Conservation (phyloP, 2,888 invertebrate genomes). For the Cryptus armator region DNA sequence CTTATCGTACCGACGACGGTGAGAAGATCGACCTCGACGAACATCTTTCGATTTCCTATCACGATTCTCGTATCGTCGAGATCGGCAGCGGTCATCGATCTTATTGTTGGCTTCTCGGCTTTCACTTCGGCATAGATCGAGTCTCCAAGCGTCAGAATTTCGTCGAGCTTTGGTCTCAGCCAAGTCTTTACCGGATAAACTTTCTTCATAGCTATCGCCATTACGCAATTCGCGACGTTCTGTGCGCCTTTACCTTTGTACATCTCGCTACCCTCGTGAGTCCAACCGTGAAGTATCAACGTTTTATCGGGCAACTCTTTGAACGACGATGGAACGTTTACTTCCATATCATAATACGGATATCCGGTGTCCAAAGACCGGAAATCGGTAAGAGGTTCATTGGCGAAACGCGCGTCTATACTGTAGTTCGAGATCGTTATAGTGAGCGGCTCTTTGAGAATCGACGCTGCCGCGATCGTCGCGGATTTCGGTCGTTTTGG, state of each 20-base stretch:
- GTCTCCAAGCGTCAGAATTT: constrained; percentile 78
- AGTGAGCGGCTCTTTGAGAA: constrained; percentile 74
- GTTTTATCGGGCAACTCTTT: constrained; percentile 70
- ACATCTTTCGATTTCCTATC: constrained; percentile 73
- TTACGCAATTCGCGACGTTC: constrained; percentile 78
- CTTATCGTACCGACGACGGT: constrained; percentile 79
- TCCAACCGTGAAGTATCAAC: constrained; percentile 80
- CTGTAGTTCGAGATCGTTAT: constrained; percentile 79
- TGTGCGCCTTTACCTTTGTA: constrained; percentile 80
- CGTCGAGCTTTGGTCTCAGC: constrained; percentile 78
- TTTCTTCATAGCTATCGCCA: constrained; percentile 78
- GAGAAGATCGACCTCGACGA: constrained; percentile 79
- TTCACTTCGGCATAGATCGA: constrained; percentile 72
- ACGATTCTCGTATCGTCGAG: constrained; percentile 74
- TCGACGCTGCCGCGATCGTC: constrained; percentile 26
- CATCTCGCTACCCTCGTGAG: constrained; percentile 76
- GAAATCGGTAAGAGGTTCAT: constrained; percentile 74
- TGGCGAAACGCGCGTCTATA: constrained; percentile 76
- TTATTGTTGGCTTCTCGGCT: constrained; percentile 74
- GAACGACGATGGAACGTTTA: constrained; percentile 80
- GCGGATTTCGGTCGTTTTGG: constrained; percentile 64
- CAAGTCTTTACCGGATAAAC: constrained; percentile 79
- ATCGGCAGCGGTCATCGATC: constrained; percentile 77
- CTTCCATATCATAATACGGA: constrained; percentile 77
- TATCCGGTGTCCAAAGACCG: constrained; percentile 78